phyloP scores from a whole-genome alignment of 2,113 vertebrate genomes.

The Clupea harengus region DNA sequence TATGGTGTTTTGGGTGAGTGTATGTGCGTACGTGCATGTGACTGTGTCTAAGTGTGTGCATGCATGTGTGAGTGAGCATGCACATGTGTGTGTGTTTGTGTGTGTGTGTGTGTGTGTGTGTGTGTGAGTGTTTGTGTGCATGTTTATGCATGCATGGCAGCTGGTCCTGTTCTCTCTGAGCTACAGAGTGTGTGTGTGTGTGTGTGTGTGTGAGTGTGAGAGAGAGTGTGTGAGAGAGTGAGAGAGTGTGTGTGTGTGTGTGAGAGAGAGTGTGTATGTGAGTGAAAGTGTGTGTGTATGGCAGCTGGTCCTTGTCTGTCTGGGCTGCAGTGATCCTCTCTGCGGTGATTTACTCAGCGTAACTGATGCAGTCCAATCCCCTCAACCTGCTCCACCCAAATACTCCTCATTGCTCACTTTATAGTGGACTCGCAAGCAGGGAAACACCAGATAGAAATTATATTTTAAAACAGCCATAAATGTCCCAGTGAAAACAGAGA shows the following conservation, averaged over 20 bases:
- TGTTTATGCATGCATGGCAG: not conserved
- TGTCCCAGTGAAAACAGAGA: not conserved
- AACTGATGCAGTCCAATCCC: constrained; percentile 20
- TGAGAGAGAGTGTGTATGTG: not conserved
- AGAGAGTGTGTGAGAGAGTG: not conserved
- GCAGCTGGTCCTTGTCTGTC: not conserved
- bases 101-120: not conserved
- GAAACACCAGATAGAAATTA: not conserved
- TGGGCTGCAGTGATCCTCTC: not conserved
- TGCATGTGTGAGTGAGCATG: not conserved
- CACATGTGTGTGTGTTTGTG: not conserved
- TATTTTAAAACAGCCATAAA: not conserved
- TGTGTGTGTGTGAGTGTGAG: not conserved
- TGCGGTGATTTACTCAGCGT: not conserved
- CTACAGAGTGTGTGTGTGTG: no score
- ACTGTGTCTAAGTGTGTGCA: not conserved
- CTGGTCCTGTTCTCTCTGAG: not conserved
- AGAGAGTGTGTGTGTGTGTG: not conserved
- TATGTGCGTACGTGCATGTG: no score
- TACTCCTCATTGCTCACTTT: not conserved
- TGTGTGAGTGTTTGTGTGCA: not conserved
- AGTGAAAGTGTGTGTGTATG: not conserved
- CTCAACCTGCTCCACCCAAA: not conserved
- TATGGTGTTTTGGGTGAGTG: not conserved
- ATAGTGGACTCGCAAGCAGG: not conserved